Evolutionary conservation across 2,888 invertebrate species (phyloP), one percentile per base, ranked within the genome.

Genomic region (Phengaris arion): DNA sequence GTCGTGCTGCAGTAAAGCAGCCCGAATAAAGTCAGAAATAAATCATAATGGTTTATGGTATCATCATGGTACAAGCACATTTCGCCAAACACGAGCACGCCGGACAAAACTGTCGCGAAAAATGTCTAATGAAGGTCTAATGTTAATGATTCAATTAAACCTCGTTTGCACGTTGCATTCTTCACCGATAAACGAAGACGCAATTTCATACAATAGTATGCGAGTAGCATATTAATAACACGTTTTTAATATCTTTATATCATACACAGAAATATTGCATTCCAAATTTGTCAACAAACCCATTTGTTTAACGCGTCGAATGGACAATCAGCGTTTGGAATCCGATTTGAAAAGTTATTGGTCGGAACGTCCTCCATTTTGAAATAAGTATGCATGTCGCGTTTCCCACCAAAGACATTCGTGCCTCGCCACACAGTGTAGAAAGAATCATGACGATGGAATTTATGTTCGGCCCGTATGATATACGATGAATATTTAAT

Each of bases 391-490:
- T 92, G 88, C 92, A 77, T 77, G 80, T 81, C 86, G 83, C 86
- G 89, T 87, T 83, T 86, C 84, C 88, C 87, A 87, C 88, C 90
- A 89, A 92, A 91, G 89, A 87, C 87, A 64, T 88, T 86, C 87
- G 87, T 85, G 87, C 90, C 91, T 90, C 91, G 86, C 88, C 91
- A 90, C 88, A 84, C 85, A 84, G 83, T 87, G 89, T 90, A 88
- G 89, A 92, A 90, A 90, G 89, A 92, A 92, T 92, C 91, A 91
- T 87, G 89, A 84, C 87, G 84, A 86, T 86, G 89, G 91, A 91
- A 92, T 92, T 89, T 87, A 87, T 86, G 84, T 81, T 84, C 83
- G 78, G 79, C 77, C 82, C 81, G 82, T 86, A 86, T 87, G 84
- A 86, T 86, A 85, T 85, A 88, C 87, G 83, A 86, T 89, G 90